Evolutionary conservation across 2,113 vertebrate genomes (phyloP).

Genomic region (Dicrurus megarhynchus): DNA sequence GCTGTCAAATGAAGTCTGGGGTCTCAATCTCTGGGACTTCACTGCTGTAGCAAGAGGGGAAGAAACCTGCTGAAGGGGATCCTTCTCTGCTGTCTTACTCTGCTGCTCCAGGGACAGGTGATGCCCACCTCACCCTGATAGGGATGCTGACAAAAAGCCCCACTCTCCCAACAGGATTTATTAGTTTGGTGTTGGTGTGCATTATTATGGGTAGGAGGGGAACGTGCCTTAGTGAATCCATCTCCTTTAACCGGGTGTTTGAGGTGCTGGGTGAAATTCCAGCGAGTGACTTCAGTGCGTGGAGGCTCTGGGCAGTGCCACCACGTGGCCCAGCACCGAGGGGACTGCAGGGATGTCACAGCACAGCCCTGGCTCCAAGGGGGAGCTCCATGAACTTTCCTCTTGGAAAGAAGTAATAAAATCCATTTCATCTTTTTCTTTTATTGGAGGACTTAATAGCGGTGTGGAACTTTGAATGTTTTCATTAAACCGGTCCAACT

Average conservation of each 20-base stretch:
- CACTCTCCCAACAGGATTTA: not conserved
- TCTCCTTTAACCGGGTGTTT: not conserved
- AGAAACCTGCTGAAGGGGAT: not conserved
- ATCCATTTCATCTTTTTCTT: not conserved
- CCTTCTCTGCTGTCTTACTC: not conserved
- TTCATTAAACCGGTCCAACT: not conserved
- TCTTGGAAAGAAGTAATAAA: not conserved
- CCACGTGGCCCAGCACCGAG: not conserved
- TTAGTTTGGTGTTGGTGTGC: not conserved
- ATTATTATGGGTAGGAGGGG: not conserved
- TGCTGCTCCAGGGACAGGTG: not conserved
- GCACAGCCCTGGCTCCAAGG: not conserved
- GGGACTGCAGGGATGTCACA: not conserved
- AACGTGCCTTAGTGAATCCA: not conserved
- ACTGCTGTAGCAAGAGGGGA: not conserved
- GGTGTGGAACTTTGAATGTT: not conserved
- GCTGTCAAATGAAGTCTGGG: not conserved
- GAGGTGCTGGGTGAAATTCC: not conserved
- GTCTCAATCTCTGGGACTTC: not conserved
- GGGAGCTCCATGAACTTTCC: rapidly evolving
- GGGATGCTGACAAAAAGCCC: not conserved
- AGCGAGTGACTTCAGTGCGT: rapidly evolving
- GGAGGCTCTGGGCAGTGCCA: not conserved
- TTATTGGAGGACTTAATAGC: not conserved
- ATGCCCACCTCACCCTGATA: not conserved